These are phyloP conservation scores for Bambusicola thoracicus DNA, from an alignment of 2,113 vertebrate species.

Conservation along the genomic window DNA sequence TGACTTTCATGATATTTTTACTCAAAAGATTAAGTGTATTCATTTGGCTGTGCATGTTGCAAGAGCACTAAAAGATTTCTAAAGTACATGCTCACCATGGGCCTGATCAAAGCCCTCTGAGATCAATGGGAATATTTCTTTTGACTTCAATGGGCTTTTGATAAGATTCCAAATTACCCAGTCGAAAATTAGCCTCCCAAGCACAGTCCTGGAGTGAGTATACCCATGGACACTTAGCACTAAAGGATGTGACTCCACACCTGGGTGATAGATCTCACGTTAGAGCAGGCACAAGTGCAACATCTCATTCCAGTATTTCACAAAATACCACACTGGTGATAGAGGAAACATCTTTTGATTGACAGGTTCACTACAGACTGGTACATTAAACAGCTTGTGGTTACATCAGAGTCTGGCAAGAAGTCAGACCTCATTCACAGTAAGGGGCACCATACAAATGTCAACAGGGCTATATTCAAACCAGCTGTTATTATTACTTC, in stretches of 20 bases:
- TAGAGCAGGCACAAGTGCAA: neutral
- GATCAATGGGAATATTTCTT: slow-evolving; percentile 65
- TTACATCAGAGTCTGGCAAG: slow-evolving; percentile 39
- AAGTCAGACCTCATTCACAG: slow-evolving; percentile 52
- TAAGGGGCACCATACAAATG: slow-evolving; percentile 48
- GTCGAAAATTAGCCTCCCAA: neutral
- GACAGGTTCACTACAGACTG: slow-evolving; percentile 11
- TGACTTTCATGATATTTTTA: slow-evolving; percentile 2
- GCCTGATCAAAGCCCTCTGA: slow-evolving; percentile 66
- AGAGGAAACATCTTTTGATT: slow-evolving; percentile 46
- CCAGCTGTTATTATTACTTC: slow-evolving; percentile 66
- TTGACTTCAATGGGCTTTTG: slow-evolving; percentile 57
- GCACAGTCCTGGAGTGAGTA: neutral
- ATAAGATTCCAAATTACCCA: slow-evolving; percentile 51
- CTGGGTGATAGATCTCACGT: neutral
- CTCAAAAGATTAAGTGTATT: slow-evolving; percentile 24
- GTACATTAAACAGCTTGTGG: slow-evolving; percentile 38
- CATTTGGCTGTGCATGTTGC: slow-evolving; percentile 37
- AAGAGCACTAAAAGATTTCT: slow-evolving; percentile 49
- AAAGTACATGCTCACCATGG: slow-evolving; percentile 49
- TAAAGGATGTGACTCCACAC: neutral
- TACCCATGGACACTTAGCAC: neutral
- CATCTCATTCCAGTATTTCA: neutral
- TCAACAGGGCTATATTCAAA: slow-evolving; percentile 38
- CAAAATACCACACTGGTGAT: neutral